Evolutionary conservation across 2,113 vertebrate species (phyloP).

Genomic region (Orthonyx spaldingii): DNA sequence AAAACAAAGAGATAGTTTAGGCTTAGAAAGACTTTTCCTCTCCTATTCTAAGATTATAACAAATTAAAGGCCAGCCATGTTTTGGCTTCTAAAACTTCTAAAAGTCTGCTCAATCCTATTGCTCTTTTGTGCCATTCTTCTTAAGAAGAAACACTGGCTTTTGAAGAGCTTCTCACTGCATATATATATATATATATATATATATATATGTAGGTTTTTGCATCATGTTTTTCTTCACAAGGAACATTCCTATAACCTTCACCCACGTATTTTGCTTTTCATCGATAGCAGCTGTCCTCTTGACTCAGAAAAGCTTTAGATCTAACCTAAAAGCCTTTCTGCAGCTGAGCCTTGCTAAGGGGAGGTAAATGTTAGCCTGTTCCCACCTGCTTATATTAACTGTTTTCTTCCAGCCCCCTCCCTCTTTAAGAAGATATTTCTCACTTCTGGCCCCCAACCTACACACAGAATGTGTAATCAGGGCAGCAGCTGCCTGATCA

Average conservation of each 20-base stretch:
- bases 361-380: not conserved
- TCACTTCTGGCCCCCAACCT: not conserved
- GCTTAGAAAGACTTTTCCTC: not conserved
- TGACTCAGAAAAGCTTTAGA: conserved; percentile 20
- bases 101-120: not conserved
- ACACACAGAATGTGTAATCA: accelerated
- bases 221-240: not conserved
- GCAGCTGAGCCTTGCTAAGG: not conserved
- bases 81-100: not conserved
- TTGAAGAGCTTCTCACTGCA: not conserved
- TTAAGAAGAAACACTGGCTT: not conserved
- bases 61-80: not conserved
- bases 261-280: not conserved
- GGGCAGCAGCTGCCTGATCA: not conserved
- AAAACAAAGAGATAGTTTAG: not conserved
- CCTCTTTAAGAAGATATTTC: not conserved
- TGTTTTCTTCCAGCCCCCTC: not conserved
- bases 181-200: not conserved
- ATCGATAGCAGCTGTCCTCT: not conserved
- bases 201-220: not conserved
- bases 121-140: not conserved
- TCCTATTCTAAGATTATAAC: not conserved
- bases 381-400: not conserved
- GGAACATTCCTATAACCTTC: not conserved
- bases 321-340: conserved; percentile 12